phyloP scores from a whole-genome alignment of 1,140 invertebrate species.

The Aphis gossypii region DNA sequence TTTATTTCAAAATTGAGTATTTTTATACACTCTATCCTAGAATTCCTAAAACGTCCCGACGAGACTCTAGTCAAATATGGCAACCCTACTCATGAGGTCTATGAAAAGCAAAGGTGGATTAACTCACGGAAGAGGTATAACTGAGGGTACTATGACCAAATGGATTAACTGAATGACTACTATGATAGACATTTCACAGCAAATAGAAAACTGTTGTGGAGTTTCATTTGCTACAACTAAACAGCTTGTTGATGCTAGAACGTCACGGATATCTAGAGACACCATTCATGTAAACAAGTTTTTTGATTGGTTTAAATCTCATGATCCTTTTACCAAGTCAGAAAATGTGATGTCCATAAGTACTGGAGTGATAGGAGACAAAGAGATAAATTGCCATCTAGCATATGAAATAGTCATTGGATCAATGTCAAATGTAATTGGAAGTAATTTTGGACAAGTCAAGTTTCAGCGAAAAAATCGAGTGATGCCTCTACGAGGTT shows the following conservation, averaged over 20 bases:
- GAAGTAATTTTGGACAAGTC: background rate
- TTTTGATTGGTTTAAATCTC: background rate
- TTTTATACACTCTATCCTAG: too few species aligned
- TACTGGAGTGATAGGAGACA: background rate
- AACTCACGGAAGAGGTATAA: background rate
- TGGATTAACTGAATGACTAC: background rate
- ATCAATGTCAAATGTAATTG: background rate
- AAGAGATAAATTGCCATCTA: background rate
- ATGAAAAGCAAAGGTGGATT: background rate
- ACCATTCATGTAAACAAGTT: background rate
- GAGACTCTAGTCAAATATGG: too few species aligned
- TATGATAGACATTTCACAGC: slow-evolving; percentile 2
- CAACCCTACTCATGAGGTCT: background rate
- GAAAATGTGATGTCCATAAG: background rate
- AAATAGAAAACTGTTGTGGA: background rate
- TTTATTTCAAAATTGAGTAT: too few species aligned
- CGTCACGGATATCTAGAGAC: slow-evolving; percentile 7
- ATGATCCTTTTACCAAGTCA: background rate
- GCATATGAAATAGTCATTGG: background rate
- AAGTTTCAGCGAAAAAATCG: background rate
- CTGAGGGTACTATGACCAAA: background rate
- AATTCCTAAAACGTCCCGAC: too few species aligned
- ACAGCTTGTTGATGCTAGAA: background rate
- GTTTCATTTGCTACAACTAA: background rate
- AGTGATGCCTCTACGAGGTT: background rate